Evolutionary conservation across 2,113 vertebrate genomes (phyloP), one percentile per base, ranked within the genome.

Genomic region (Tetrao urogallus): DNA sequence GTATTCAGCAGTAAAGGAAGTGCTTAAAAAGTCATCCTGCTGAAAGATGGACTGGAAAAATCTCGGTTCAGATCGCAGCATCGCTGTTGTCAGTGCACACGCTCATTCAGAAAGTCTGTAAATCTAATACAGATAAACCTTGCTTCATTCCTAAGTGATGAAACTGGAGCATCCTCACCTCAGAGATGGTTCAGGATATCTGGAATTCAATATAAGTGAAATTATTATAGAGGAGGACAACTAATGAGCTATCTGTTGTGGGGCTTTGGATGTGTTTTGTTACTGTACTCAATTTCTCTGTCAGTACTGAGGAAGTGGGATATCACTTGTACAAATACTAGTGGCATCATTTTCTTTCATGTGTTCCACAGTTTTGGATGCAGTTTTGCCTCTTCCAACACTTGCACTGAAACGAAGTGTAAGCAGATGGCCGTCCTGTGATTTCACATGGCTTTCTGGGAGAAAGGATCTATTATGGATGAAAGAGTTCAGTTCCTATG

Each of bases 31-130:
- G 91, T 95, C 95, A 95, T 95, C 92, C 74, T 0, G 30, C 83
- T 84, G 86, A 95, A 97, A 94, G 93, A 96, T 95, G 94, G 93
- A 88, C 94, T 95, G 90, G 93, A 94, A 97, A 96, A 95, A 96
- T 88, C 93, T 91, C 88, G 66, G 80, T 89, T 92, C 79, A 73
- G 74, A 95, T 95, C 93, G 94, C 80, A n/a, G 70, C 66, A 52
- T 34, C 75, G 88, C 72, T 86, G 94, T 25, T 90, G 89, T 48
- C 28, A 1, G 43, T 65, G 83, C 74, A 92, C 86, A 82, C 4
- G 40, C 71, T 92, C 95, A 90, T 94, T 93, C 92, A 96, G 74
- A 92, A 93, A 75, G 57, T 34, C 94, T 63, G 80, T 91, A 88
- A 95, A 88, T 90, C 80, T 88, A 93, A 79, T n/a, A 88, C 76